A percentile compares a stretch with the other conserved stretches of the same genome.
Evolutionary conservation across 2,888 invertebrate genomes (phyloP).

Genomic region (Melipona bicolor): DNA sequence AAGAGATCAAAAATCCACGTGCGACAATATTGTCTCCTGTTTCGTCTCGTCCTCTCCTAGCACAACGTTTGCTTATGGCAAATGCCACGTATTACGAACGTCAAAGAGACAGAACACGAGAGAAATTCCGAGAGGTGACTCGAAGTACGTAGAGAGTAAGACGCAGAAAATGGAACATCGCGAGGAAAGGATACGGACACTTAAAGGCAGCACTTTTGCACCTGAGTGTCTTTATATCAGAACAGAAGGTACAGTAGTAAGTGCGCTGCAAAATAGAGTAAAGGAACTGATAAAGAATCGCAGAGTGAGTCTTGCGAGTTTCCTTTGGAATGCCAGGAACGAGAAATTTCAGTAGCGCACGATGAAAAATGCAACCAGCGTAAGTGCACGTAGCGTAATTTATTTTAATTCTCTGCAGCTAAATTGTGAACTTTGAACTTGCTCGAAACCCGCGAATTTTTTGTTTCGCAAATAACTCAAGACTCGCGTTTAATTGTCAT

Average conservation of each 20-base stretch:
- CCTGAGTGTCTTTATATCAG: constrained; percentile 2
- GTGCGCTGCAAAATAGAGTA: neutral
- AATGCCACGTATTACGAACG: neutral
- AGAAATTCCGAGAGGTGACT: neutral
- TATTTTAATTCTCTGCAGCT: neutral
- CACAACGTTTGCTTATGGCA: neutral
- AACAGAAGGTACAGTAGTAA: neutral
- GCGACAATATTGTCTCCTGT: neutral
- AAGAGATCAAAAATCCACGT: neutral
- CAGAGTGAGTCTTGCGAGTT: neutral
- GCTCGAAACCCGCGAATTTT: neutral
- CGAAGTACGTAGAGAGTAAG: neutral
- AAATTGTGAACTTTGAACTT: neutral
- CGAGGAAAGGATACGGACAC: constrained; percentile 16
- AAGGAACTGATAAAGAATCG: neutral
- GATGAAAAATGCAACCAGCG: neutral
- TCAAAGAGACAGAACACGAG: neutral
- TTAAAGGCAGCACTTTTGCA: constrained; percentile 18
- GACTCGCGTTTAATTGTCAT: no score
- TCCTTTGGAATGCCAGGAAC: constrained; percentile 4
- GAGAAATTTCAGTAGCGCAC: neutral
- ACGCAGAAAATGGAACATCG: neutral
- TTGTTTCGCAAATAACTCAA: no score
- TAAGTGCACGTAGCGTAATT: neutral
- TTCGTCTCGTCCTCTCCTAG: neutral